Base-by-base conservation (phyloP, 2,797 vertebrate species). In the Cyprinodon diabolis region DNA sequence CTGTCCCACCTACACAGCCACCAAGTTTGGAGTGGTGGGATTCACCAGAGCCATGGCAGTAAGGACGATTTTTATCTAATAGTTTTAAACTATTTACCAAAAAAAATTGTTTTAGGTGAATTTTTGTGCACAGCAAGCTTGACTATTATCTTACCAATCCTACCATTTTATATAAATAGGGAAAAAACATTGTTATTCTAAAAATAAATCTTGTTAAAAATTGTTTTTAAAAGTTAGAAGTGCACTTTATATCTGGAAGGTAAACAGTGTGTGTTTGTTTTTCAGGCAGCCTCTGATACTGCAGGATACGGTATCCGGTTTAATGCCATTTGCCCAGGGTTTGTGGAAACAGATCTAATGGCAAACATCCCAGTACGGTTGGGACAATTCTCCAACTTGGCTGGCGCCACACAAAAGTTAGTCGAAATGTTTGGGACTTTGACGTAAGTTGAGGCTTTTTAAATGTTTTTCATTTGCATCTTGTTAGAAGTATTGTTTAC, bases 31-130 rank as follows among this genome's bases (percentile, higher is more conserved):
- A 2, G 92, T 95, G 70, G 58, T 95, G 0, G 94, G 94, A 66
- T 96, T 96, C 86, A 93, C 91, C 8, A 85, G 94, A 66, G 92
- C 94, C 6, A 78, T 94, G 81, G 92, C 93, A 12, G 95, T 95
- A 86, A 78, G 92, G 5, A 62, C 2, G 1, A 4, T 45, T 25
- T 43, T 25, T 1, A 15, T 4, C 1, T 7, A 0, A 14, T 48
- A 37, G 2, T 72, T 30, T 2, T 62, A 43, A 15, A 52, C 10
- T 0, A 49, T 49, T 4, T 4, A 49, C 48, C 0, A 4, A 14
- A 37, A 37, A 37, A 30, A 30, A 4, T 13, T 13, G 25, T 23
- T 12, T 12, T 12, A 1, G 25, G 56, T 6, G 3, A 58, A 35
- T 13, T 25, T 30, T n/a, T 30, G 23, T 49, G 12, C 12, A 13